Evolutionary conservation across 1,140 invertebrate genomes (phyloP).

Genomic region (Pseudomyrmex concolor): DNA sequence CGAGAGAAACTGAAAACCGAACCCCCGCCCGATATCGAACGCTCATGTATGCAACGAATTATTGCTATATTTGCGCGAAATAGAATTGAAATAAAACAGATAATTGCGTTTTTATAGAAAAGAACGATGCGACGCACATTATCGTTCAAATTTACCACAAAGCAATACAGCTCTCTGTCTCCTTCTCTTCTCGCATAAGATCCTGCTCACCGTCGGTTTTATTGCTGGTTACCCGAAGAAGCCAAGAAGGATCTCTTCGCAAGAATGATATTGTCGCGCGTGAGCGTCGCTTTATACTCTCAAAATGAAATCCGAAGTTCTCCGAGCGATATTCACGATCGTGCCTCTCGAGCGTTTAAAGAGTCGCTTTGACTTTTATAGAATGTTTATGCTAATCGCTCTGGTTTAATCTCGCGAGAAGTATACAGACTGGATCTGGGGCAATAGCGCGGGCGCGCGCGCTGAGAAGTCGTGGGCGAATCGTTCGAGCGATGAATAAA

Average conservation of each 20-base stretch:
- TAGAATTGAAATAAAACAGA: not conserved
- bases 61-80: not conserved
- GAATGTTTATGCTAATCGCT: slow-evolving; percentile 60
- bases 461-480: slow-evolving; percentile 54
- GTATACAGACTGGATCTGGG: slow-evolving; percentile 59
- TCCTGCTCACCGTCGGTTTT: not conserved
- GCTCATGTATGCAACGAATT: not conserved
- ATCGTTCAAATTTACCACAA: not conserved
- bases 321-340: slow-evolving; percentile 50
- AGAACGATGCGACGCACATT: not conserved
- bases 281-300: not conserved
- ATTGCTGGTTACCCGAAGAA: no score
- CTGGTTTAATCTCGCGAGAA: slow-evolving; percentile 61
- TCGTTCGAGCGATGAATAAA: slow-evolving; percentile 70
- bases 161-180: not conserved
- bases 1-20: not conserved
- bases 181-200: not conserved
- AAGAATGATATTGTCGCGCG: slow-evolving; percentile 26
- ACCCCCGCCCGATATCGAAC: not conserved
- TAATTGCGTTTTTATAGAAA: not conserved
- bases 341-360: slow-evolving; percentile 47
- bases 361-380: slow-evolving; percentile 60
- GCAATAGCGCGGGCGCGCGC: slow-evolving; percentile 26
- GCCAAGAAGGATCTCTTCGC: not conserved
- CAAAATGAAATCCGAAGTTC: slow-evolving; percentile 52